Percentiles rank a stretch among this genome's conserved stretches.
Conservation (phyloP, 2,797 vertebrate genomes). For the Tokudaia muenninki region DNA sequence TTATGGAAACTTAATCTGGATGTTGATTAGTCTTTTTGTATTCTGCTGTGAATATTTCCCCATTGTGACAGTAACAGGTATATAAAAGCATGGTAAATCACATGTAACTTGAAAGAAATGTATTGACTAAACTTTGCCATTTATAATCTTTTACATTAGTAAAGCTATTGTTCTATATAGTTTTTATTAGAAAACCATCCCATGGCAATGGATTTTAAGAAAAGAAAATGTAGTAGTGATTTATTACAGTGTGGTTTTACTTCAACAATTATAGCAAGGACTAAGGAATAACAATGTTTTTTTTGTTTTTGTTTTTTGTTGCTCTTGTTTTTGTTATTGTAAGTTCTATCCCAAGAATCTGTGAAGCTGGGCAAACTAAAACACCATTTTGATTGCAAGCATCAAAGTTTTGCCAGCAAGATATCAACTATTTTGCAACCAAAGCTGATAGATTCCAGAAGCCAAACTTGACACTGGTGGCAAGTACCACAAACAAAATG, state of each 20-base stretch:
- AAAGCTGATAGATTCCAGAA: neutral
- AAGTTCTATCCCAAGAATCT: neutral
- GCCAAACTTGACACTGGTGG: neutral
- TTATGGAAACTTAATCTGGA: neutral
- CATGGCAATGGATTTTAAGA: neutral
- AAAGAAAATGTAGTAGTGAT: neutral
- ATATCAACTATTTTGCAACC: neutral
- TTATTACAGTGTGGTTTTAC: neutral
- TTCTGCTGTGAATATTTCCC: neutral
- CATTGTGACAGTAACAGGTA: too few species aligned
- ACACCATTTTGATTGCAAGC: neutral
- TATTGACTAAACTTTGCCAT: neutral
- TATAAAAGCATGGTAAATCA: neutral
- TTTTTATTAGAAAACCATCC: neutral
- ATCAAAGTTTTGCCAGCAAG: neutral
- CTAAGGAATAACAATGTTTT: neutral
- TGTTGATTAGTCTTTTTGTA: neutral
- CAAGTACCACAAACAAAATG: neutral
- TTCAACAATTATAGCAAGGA: neutral
- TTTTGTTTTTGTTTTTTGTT: neutral
- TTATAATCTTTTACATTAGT: neutral
- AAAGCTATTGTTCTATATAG: neutral
- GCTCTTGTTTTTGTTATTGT: neutral
- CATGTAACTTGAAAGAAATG: neutral
- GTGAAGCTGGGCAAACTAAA: neutral